Conservation (phyloP, 2,888 invertebrate genomes). For the Gandaritis pyraliata region DNA sequence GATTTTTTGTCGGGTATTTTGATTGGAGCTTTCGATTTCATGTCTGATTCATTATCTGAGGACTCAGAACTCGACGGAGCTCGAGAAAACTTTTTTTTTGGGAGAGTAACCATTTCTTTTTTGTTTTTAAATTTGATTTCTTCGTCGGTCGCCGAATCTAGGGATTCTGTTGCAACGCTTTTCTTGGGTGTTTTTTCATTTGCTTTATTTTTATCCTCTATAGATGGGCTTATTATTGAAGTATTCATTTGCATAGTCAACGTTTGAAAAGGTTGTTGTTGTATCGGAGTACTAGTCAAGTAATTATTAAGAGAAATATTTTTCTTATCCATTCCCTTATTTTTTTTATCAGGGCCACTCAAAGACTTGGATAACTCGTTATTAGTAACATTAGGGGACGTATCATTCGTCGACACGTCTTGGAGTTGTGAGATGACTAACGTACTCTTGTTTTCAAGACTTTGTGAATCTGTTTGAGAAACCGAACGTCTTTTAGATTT, state of each 20-base stretch:
- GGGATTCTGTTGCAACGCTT: constrained; percentile 7
- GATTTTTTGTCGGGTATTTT: constrained; percentile 4
- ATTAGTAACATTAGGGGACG: constrained; percentile 49
- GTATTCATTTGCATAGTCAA: constrained; percentile 61
- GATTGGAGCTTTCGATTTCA: background rate
- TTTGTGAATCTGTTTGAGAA: constrained; percentile 45
- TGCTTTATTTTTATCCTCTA: constrained; percentile 38
- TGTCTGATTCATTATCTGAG: constrained; percentile 20
- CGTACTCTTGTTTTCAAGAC: constrained; percentile 63
- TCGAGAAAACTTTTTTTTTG: constrained; percentile 13
- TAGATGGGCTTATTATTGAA: constrained; percentile 57
- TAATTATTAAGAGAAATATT: constrained; percentile 58
- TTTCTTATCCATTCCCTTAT: constrained; percentile 51
- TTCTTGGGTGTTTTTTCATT: constrained; percentile 32
- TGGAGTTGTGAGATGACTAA: constrained; percentile 68
- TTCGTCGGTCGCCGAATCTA: constrained; percentile 32
- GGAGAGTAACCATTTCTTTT: constrained; percentile 4
- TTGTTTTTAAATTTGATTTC: constrained; percentile 38
- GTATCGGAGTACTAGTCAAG: constrained; percentile 72
- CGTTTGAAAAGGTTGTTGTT: constrained; percentile 61
- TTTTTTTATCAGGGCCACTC: constrained; percentile 49
- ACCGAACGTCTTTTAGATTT: constrained; percentile 52
- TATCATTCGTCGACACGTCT: constrained; percentile 59
- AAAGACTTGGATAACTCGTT: constrained; percentile 57
- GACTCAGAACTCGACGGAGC: constrained; percentile 21